A percentile compares a stretch with the other conserved stretches of the same genome.
Conservation (phyloP, 2,113 vertebrate species). For the Ivindomyrus marchei region DNA sequence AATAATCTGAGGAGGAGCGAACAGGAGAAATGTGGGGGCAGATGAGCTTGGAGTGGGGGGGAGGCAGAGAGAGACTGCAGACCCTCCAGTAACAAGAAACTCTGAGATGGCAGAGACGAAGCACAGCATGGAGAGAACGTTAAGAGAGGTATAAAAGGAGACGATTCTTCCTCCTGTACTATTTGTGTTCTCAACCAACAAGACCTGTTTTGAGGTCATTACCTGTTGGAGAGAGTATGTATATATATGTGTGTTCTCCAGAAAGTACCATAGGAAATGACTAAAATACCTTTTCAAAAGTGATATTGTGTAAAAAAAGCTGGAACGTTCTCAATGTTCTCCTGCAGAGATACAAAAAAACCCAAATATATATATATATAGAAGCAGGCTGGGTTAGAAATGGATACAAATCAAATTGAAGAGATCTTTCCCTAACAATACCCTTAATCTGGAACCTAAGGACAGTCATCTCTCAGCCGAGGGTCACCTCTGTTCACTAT, state of each 20-base stretch:
- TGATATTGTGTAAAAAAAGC: background rate
- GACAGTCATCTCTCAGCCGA: background rate
- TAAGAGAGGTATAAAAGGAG: background rate
- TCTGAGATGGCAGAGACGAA: background rate
- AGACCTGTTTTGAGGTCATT: background rate
- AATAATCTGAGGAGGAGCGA: conserved; percentile 48
- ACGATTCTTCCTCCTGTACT: background rate
- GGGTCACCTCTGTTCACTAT: background rate
- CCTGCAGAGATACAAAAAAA: background rate
- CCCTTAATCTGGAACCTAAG: background rate
- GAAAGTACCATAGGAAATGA: background rate
- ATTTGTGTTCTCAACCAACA: background rate
- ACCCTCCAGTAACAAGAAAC: background rate
- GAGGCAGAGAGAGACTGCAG: background rate
- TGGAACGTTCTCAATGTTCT: background rate
- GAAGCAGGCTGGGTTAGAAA: background rate
- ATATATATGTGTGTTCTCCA: background rate
- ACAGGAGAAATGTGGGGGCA: conserved; percentile 34
- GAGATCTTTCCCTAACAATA: background rate
- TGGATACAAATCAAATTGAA: background rate
- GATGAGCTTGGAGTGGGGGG: background rate
- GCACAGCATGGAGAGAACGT: background rate
- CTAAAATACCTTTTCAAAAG: background rate
- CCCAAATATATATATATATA: background rate
- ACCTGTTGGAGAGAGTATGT: background rate